A percentile compares a stretch with the other conserved stretches of the same genome.
These are phyloP conservation scores for Mantis religiosa DNA, from an alignment of 2,888 invertebrate species.

Conservation along the genomic window DNA sequence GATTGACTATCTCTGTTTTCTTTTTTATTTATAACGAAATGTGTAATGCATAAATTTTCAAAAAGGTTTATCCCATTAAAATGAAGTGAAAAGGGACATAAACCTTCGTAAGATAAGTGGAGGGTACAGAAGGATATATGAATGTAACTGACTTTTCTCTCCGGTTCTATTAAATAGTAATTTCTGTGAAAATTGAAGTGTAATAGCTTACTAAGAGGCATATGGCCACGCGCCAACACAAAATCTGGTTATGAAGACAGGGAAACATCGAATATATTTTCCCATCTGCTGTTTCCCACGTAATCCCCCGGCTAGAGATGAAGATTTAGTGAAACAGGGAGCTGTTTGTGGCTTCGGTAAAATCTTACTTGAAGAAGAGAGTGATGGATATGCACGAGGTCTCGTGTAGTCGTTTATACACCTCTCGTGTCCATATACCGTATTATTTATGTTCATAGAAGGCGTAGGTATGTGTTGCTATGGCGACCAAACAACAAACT, in stretches of 20 bases:
- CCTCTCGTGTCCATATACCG: background rate
- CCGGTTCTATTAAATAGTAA: too few species aligned
- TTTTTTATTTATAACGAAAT: too few species aligned
- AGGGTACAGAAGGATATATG: too few species aligned
- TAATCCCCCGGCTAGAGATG: background rate
- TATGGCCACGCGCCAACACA: too few species aligned
- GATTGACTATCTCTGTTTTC: too few species aligned
- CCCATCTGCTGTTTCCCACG: too few species aligned
- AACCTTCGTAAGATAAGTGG: too few species aligned
- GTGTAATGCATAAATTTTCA: too few species aligned
- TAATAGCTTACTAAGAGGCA: background rate
- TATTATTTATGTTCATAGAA: background rate
- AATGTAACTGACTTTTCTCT: too few species aligned
- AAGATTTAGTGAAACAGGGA: background rate
- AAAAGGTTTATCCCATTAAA: too few species aligned
- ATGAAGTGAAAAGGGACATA: too few species aligned
- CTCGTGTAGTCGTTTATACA: background rate
- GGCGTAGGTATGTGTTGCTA: too few species aligned
- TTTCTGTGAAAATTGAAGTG: background rate
- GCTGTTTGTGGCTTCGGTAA: background rate
- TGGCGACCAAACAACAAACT: background rate
- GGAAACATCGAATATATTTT: background rate
- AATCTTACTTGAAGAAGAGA: background rate
- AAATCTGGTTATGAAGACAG: background rate
- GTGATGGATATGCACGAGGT: background rate